Evolutionary conservation across 2,797 vertebrate species (phyloP), one percentile per base, ranked within the genome.

Genomic region (Catharus ustulatus): DNA sequence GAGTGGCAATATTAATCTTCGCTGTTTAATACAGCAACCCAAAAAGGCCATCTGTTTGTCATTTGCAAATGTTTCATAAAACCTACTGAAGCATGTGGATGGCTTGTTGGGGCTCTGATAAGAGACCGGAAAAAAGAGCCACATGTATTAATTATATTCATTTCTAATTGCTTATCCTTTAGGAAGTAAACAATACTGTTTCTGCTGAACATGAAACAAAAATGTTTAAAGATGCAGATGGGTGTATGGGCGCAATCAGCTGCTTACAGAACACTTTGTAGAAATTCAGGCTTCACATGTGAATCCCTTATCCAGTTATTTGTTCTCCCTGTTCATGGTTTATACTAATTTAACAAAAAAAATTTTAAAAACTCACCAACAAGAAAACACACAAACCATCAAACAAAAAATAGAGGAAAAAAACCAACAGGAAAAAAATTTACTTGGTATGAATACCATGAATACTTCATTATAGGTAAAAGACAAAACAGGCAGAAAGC

Each of bases 41-140:
- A 83, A 87, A 94, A 90, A 94, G 82, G 67, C 92, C 92, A 93
- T 96, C 94, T 97, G 95, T 69, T 90, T 91, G 84, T 94, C 89
- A 92, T 87, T 73, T 93, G 63, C 73, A 89, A 95, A 63, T 1
- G 32, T 92, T 96, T 94, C 91, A 91, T 81, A 93, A 97, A 96
- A 91, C 45, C 87, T 76, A 51, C 79, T 86, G 87, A 95, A 93
- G 87, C 89, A 84, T 55, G 32, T 68, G 76, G 69, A 95, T 45
- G 59, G 58, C 18, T 84, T 89, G 79, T 84, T 92, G 73, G 32
- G 90, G 59, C 76, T 59, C 62, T 76, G 84, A 78, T 88, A 91
- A 93, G 42, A 90, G 43, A 59, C 66, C 26, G n/a, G 54, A 43
- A 84, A 84, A 61, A 71, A 76, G 54, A 74, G 16, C 69, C 48